Conservation (phyloP, 2,888 invertebrate species). For the Melieria omissa region DNA sequence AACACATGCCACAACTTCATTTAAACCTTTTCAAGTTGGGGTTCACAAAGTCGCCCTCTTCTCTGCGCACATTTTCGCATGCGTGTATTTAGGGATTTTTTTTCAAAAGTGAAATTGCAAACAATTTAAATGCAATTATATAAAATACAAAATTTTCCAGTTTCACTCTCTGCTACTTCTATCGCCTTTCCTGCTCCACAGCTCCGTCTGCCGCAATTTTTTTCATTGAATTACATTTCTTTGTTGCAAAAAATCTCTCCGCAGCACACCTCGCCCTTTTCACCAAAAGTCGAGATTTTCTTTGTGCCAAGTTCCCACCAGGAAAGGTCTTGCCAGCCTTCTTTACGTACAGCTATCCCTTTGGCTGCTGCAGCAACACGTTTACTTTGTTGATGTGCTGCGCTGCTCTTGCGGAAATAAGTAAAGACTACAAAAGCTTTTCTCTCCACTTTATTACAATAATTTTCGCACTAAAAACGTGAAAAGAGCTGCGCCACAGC, state of each 20-base stretch:
- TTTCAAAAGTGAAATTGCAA: conserved; percentile 49
- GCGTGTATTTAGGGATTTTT: conserved; percentile 13
- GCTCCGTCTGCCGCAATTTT: conserved; percentile 15
- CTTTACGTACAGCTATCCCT: conserved; percentile 3
- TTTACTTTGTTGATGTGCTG: conserved; percentile 17
- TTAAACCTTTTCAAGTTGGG: too few relatives aligned
- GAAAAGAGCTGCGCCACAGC: background rate
- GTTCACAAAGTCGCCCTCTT: too few relatives aligned
- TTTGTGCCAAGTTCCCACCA: conserved; percentile 14
- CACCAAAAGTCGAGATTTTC: conserved; percentile 19
- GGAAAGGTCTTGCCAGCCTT: conserved; percentile 17
- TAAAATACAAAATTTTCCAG: conserved; percentile 31
- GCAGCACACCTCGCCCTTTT: background rate
- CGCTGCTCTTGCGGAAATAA: background rate
- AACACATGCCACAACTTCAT: too few relatives aligned
- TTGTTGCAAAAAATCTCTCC: conserved; percentile 7
- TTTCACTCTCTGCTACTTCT: conserved; percentile 18
- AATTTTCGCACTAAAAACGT: conserved; percentile 28
- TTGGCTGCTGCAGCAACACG: conserved; percentile 26
- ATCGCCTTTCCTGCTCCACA: conserved; percentile 22
- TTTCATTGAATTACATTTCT: background rate
- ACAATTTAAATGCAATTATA: conserved; percentile 61
- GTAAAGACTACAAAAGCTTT: background rate
- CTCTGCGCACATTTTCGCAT: background rate
- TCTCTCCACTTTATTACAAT: conserved; percentile 23